Base-by-base conservation (phyloP, 2,888 invertebrate species). In the Girardia tigrina region DNA sequence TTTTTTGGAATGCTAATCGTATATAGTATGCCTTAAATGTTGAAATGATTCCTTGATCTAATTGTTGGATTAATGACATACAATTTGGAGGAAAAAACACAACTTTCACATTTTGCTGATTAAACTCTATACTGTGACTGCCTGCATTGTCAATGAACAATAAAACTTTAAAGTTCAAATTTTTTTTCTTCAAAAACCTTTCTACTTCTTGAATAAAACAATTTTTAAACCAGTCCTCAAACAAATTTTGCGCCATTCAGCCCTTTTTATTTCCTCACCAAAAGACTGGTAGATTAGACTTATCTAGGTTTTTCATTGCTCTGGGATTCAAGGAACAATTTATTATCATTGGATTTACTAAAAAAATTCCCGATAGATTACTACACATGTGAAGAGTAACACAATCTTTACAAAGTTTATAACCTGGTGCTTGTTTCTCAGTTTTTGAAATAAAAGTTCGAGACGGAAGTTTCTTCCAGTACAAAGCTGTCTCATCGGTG, bases 371-470 rank as follows among this genome's bases (percentile, higher is more conserved):
- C n/a, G n/a, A n/a, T n/a, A n/a, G 36, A 16, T 36, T 36, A 36
- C 36, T 36, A 36, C 36, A 36, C 16, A 36, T 36, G 36, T 36
- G 36, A 12, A 36, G 36, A 36, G 36, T 36, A 36, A 16, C 16
- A 36, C 36, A 16, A 16, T 36, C 8, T 36, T 36, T 36, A 16
- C 16, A 12, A 36, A 36, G 56, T 23, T 56, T 56, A 8, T 56
- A 56, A 56, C 4, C n/a, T 56, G 4, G 2, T 4, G 4, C 56
- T 56, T 56, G 56, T 23, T 56, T 56, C 56, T 56, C 4, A 56
- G 4, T 56, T 56, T 56, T 56, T 56, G 56, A 56, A 56, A 56
- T 56, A 56, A 56, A 56, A 56, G 56, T 56, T 56, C 56, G n/a
- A 56, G 56, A 56, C 56, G 8, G 56, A n/a, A 56, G 56, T 56